Conservation (phyloP, 2,888 invertebrate genomes). For the Platerodrilus igneus region DNA sequence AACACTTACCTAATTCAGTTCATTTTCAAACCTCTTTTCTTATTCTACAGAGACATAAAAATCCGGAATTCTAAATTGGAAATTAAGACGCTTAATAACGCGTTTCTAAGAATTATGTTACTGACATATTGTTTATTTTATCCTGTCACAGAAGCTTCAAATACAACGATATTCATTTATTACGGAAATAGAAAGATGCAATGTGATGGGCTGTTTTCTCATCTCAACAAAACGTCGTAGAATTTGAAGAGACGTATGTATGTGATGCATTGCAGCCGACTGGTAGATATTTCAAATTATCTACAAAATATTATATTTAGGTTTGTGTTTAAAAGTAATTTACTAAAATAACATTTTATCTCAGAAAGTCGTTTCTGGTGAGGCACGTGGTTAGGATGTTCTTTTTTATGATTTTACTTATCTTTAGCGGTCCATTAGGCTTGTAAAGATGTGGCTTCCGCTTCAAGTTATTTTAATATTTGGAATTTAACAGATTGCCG, state of each 20-base stretch:
- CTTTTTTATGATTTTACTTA: constrained; percentile 24
- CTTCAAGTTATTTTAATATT: constrained; percentile 22
- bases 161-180: constrained; percentile 16
- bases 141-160: constrained; percentile 21
- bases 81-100: constrained; percentile 22
- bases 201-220: constrained; percentile 8
- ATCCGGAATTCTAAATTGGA: no score
- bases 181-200: constrained; percentile 15
- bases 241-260: not conserved
- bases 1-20: no score
- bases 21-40: no score
- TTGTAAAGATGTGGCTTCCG: constrained; percentile 21
- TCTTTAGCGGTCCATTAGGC: constrained; percentile 22
- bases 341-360: constrained; percentile 28
- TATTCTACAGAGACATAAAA: no score
- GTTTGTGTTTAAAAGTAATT: constrained; percentile 23
- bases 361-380: constrained; percentile 24
- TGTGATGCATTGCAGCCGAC: constrained; percentile 9
- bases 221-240: constrained; percentile 1
- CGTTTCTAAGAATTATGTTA: constrained; percentile 18
- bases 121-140: constrained; percentile 25
- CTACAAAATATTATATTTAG: constrained; percentile 21
- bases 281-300: no score
- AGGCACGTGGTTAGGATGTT: constrained; percentile 21
- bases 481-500: constrained; percentile 19